Evolutionary conservation across 2,888 invertebrate species (phyloP), one percentile per base, ranked within the genome.

Genomic region (Lasioglossum malachurum): DNA sequence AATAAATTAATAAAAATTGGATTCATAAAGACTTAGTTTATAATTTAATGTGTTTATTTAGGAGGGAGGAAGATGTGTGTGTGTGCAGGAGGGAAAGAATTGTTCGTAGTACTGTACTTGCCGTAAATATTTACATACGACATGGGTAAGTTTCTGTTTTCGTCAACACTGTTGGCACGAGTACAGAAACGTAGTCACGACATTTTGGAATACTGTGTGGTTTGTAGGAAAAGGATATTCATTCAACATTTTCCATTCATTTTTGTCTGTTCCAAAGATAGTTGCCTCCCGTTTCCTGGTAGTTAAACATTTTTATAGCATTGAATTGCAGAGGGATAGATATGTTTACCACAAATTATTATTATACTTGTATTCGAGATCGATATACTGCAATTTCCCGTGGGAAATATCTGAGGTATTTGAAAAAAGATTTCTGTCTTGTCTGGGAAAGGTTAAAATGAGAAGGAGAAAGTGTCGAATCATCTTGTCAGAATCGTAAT

Each of bases 401-500:
- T 64, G 64, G 16, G 31, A 64, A 64, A 64, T 31, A 64, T 64
- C 31, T 5, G 14, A 16, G 16, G 64, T 16, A 14, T 64, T 5
- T 64, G 64, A 27, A 31, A 64, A 64, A 31, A 64, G 64, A 64
- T 64, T 31, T 31, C 31, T 1, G 53, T 53, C 53, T 53, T 16
- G 31, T 16, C 64, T 64, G 64, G 31, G 64, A 64, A 31, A 64
- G 64, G 64, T 64, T 64, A 31, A 64, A 64, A 64, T 31, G 27
- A 31, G 31, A 64, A 31, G 16, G 19, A 73, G 73, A 73, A 19
- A 46, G 73, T 14, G 44, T 46, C 44, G 10, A 73, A 46, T 46
- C 73, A 46, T 12, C 23, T 49, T 73, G 31, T 27, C 46, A 27
- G 73, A 73, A 73, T 64, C 14, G 53, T 53, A 64, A 64, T 64